Evolutionary conservation across 1,140 invertebrate species (phyloP).

Genomic region (Lasioglossum baleicum): DNA sequence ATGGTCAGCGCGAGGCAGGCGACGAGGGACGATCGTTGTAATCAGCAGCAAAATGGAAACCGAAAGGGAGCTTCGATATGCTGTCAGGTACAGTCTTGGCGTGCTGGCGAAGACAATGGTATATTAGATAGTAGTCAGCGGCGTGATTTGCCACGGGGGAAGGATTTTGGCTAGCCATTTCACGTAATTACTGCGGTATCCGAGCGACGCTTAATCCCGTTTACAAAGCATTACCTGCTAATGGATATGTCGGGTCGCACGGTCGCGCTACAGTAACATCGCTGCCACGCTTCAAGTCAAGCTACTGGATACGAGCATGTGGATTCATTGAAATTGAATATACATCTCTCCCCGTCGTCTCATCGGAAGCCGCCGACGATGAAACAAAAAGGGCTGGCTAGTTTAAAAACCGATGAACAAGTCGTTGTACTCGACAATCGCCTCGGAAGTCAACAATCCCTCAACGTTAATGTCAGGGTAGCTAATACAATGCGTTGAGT

Average conservation of each 20-base stretch:
- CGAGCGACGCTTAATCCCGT: conserved; percentile 54
- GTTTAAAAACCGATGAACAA: conserved; percentile 19
- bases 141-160: conserved; percentile 49
- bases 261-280: conserved; percentile 13
- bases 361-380: too few species aligned
- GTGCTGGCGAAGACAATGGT: conserved; percentile 26
- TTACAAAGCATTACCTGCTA: conserved; percentile 64
- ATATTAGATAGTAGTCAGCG: conserved; percentile 41
- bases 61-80: not conserved
- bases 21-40: not conserved
- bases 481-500: too few species aligned
- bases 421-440: too few species aligned
- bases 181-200: conserved; percentile 60
- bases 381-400: not conserved
- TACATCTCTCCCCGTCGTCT: not conserved
- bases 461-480: too few species aligned
- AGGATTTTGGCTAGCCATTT: conserved; percentile 51
- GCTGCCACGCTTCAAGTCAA: conserved; percentile 16
- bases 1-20: not conserved
- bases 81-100: conserved; percentile 3
- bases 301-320: not conserved
- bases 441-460: too few species aligned
- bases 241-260: conserved; percentile 52
- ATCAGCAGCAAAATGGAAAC: not conserved
- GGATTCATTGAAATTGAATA: conserved; percentile 40